Base-by-base conservation (phyloP, 37 sponge, comb jelly and placozoan species). In the Mnemiopsis leidyi region DNA sequence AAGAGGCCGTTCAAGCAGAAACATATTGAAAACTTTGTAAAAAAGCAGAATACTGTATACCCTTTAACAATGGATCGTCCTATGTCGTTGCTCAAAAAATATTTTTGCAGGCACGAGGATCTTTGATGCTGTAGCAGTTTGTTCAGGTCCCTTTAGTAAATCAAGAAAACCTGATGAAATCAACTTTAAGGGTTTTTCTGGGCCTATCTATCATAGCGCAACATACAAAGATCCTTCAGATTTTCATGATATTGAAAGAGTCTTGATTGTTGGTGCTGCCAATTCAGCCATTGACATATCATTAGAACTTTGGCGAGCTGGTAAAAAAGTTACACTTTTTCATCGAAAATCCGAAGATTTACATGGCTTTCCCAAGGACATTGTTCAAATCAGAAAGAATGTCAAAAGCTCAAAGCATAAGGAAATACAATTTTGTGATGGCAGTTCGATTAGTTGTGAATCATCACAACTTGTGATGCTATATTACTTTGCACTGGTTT, bases 201-300 rank as follows among this genome's bases (percentile, higher is more conserved):
- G 75, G 5, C 3, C 25, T 23, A 5, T 71, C 3, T 71, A n/a
- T n/a, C 75, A 71, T 71, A 29, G 30, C 75, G 3, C 30, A 71
- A 29, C 75, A 71, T 71, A 71, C 75, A 28, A 71, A 29, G 75
- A 71, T 71, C 75, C 75, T 23, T n/a, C 30, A 71, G 75, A 71
- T 29, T 71, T 71, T 71, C 2, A 5, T 71, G 30, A 28, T 28
- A 3, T 23, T 28, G 30, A 71, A n/a, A 71, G 30, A 23, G 20
- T 71, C 7, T 29, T 71, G 7, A 18, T 71, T 29, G 30, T 71
- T 71, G 75, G 75, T 23, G 75, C 75, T 71, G 75, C 30, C 20
- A 71, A 71, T 28, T 71, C 75, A 23, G 75, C 75, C 3, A 25
- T 71, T 23, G 75, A 71, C 75, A 71, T 71, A 29, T 2, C 30